phyloP scores from a whole-genome alignment of 2,888 invertebrate species.

The Plemyria rubiginata region DNA sequence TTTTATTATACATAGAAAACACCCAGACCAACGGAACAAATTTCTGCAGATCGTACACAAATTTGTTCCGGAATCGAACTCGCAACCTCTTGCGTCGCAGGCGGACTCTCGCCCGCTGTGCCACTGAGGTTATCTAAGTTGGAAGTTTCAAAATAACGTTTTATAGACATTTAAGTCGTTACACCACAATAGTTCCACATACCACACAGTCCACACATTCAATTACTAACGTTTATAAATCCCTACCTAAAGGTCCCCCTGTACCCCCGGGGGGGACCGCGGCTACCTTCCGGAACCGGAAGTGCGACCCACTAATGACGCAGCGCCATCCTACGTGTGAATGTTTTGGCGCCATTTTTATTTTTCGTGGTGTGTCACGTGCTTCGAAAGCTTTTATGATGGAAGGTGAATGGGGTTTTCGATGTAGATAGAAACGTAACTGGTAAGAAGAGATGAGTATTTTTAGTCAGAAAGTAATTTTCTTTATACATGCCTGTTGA shows the following conservation, averaged over 20 bases:
- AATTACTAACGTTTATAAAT: conserved; percentile 32
- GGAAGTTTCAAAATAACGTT: too few relatives aligned
- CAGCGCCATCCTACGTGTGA: conserved; percentile 60
- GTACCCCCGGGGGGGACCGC: conserved; percentile 34
- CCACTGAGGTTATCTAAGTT: too few relatives aligned
- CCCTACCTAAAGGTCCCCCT: conserved; percentile 8
- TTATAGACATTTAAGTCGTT: too few relatives aligned
- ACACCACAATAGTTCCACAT: conserved; percentile 3
- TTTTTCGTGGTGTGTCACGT: conserved; percentile 32
- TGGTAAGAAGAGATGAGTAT: too few relatives aligned
- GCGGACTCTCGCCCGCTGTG: too few relatives aligned
- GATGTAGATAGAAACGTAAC: background rate
- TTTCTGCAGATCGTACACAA: too few relatives aligned
- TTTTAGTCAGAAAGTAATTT: too few relatives aligned
- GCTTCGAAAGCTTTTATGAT: conserved; percentile 22
- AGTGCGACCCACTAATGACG: conserved; percentile 67
- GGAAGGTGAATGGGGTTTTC: conserved; percentile 1
- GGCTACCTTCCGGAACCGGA: conserved; percentile 55
- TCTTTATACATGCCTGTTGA: too few relatives aligned
- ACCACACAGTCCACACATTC: conserved; percentile 23
- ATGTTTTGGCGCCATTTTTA: conserved; percentile 42
- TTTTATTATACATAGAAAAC: too few relatives aligned
- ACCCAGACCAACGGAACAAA: too few relatives aligned
- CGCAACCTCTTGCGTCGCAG: too few relatives aligned
- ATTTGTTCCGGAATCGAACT: too few relatives aligned